A percentile compares a stretch with the other conserved stretches of the same genome.
Evolutionary conservation across 1,140 invertebrate genomes (phyloP).

Genomic region (Nomia melanderi): DNA sequence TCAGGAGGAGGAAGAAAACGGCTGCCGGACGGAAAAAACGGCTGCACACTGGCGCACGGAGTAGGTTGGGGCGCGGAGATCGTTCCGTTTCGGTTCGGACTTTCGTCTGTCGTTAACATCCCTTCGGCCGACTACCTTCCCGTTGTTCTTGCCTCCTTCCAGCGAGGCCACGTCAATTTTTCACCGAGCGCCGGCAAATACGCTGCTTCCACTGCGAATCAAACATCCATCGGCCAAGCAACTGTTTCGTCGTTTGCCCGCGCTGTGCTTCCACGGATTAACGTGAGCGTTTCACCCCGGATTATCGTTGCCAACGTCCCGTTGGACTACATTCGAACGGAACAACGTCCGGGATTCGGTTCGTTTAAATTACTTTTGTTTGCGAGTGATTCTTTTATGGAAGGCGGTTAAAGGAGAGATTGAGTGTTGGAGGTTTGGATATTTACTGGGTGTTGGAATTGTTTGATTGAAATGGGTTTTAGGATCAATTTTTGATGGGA

Average conservation of each 20-base stretch:
- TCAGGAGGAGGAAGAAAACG: constrained; percentile 49
- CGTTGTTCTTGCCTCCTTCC: constrained; percentile 44
- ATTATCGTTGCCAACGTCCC: background rate
- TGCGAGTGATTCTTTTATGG: too few species aligned
- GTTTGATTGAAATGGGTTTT: too few species aligned
- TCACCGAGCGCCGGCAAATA: constrained; percentile 14
- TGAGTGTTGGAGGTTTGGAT: too few species aligned
- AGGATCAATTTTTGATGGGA: too few species aligned
- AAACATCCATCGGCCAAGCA: constrained; percentile 36
- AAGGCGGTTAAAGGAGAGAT: too few species aligned
- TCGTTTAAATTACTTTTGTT: too few species aligned
- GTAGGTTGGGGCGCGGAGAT: too few species aligned
- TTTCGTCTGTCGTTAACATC: constrained; percentile 59
- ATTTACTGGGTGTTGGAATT: too few species aligned
- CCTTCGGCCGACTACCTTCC: constrained; percentile 21
- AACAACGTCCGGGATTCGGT: too few species aligned
- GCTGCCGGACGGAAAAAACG: constrained; percentile 45
- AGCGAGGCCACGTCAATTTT: constrained; percentile 43
- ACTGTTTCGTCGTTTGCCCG: background rate
- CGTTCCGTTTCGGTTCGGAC: constrained; percentile 51
- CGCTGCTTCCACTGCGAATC: constrained; percentile 21
- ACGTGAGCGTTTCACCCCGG: background rate
- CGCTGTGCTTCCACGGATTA: background rate
- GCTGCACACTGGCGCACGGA: constrained; percentile 13
- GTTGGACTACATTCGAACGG: background rate